A percentile compares a stretch with the other conserved stretches of the same genome.
These are phyloP conservation scores for Siniperca scherzeri DNA, from an alignment of 2,797 vertebrate species.

Conservation along the genomic window DNA sequence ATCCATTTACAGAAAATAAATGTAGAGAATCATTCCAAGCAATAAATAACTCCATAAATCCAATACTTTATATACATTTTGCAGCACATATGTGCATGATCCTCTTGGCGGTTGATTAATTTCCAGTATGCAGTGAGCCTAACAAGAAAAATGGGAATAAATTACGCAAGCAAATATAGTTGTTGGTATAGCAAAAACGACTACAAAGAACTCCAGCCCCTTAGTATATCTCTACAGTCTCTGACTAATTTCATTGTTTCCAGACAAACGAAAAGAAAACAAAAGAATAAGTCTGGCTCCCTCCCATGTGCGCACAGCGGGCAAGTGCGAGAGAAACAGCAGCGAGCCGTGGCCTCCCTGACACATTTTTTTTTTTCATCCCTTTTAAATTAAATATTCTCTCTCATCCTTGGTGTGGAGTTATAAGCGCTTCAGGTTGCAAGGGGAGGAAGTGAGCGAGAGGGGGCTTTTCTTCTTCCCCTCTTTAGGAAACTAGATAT, in stretches of 20 bases:
- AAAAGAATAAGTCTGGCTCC: slow-evolving; percentile 57
- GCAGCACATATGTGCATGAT: not conserved
- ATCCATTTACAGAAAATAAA: slow-evolving; percentile 19
- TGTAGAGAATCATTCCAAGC: not conserved
- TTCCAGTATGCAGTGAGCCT: slow-evolving; percentile 15
- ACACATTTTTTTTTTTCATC: slow-evolving; percentile 54
- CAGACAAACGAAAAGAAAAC: slow-evolving; percentile 60
- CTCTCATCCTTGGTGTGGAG: slow-evolving; percentile 78
- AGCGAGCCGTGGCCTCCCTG: slow-evolving; percentile 63
- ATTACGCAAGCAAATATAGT: slow-evolving; percentile 66
- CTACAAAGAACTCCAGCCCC: slow-evolving; percentile 46
- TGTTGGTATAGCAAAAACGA: slow-evolving; percentile 61
- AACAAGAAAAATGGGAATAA: slow-evolving; percentile 46
- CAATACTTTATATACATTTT: not conserved
- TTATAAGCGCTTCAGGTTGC: slow-evolving; percentile 78
- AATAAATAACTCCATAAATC: slow-evolving; percentile 31
- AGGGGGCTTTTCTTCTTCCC: slow-evolving; percentile 14
- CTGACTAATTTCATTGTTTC: slow-evolving; percentile 66
- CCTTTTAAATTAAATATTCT: slow-evolving; percentile 83
- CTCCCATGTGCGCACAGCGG: slow-evolving; percentile 64
- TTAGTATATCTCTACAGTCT: slow-evolving; percentile 42
- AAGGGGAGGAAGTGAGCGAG: not conserved
- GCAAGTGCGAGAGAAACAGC: slow-evolving; percentile 43
- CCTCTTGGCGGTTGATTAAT: slow-evolving; percentile 3
- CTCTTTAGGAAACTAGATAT: slow-evolving; percentile 81